Evolutionary conservation across 1,140 invertebrate genomes (phyloP).

Genomic region (Bombus superbus): DNA sequence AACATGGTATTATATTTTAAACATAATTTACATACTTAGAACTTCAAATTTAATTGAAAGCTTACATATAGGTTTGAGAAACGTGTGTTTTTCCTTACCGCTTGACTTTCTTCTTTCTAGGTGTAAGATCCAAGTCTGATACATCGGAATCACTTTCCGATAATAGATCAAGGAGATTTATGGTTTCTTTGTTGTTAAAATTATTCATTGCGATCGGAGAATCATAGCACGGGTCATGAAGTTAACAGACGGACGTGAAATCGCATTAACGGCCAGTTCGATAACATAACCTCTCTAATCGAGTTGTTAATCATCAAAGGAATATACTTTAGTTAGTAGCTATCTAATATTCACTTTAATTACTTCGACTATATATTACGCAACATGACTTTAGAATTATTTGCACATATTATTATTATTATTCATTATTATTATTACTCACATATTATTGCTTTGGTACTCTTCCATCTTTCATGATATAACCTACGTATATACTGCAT

Average conservation of each 20-base stretch:
- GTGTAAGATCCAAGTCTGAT: slow-evolving; percentile 85
- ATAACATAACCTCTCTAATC: slow-evolving; percentile 67
- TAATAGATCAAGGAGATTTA: slow-evolving; percentile 85
- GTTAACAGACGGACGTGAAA: slow-evolving; percentile 15
- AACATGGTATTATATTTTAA: slow-evolving; percentile 8
- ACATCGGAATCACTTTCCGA: slow-evolving; percentile 85
- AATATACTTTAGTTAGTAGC: not conserved
- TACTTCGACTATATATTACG: slow-evolving; percentile 2
- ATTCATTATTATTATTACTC: not conserved
- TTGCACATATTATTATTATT: slow-evolving; percentile 20
- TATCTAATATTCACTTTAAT: not conserved
- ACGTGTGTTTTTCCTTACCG: slow-evolving; percentile 71
- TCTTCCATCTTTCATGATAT: not conserved
- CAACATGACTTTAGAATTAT: not conserved
- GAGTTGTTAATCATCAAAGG: not conserved
- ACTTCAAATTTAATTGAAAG: not conserved
- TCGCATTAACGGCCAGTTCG: slow-evolving; percentile 29
- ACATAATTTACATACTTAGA: not conserved
- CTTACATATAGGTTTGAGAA: not conserved
- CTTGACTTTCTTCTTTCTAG: slow-evolving; percentile 84
- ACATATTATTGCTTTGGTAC: slow-evolving; percentile 39
- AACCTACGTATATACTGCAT: slow-evolving; percentile 12
- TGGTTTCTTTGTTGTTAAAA: slow-evolving; percentile 86
- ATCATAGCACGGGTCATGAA: slow-evolving; percentile 42
- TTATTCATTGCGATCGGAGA: slow-evolving; percentile 73